A percentile compares a stretch with the other conserved stretches of the same genome.
These are phyloP conservation scores for Carettochelys insculpta DNA, from an alignment of 2,113 vertebrate genomes.

Conservation along the genomic window DNA sequence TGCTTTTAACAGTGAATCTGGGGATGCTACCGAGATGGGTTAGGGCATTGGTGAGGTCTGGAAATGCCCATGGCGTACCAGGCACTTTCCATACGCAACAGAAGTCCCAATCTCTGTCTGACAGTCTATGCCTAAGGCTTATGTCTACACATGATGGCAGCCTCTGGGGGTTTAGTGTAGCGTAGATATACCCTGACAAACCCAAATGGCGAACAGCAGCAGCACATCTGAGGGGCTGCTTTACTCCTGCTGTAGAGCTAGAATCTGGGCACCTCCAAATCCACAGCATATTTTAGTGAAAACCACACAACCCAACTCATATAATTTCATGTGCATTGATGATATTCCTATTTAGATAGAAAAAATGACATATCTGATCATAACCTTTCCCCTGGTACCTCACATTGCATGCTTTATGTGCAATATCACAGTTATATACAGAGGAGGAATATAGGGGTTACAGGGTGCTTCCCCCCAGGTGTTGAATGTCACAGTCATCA, in stretches of 20 bases:
- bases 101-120: background rate
- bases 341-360: too few relatives aligned
- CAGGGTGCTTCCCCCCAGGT: too few relatives aligned
- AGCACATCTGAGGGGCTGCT: background rate
- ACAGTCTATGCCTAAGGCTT: background rate
- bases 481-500: background rate
- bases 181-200: background rate
- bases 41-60: background rate
- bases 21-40: background rate
- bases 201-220: background rate
- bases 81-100: background rate
- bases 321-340: too few relatives aligned
- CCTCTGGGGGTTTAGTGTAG: background rate
- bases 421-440: too few relatives aligned
- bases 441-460: too few relatives aligned
- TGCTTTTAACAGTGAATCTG: background rate
- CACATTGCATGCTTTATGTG: too few relatives aligned
- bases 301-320: too few relatives aligned
- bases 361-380: too few relatives aligned
- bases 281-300: too few relatives aligned
- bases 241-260: too few relatives aligned
- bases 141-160: background rate
- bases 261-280: too few relatives aligned
- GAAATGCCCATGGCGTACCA: background rate
- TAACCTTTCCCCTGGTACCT: too few relatives aligned